phyloP scores from a whole-genome alignment of 1,140 invertebrate species.

The Hycleus phaleratus region DNA sequence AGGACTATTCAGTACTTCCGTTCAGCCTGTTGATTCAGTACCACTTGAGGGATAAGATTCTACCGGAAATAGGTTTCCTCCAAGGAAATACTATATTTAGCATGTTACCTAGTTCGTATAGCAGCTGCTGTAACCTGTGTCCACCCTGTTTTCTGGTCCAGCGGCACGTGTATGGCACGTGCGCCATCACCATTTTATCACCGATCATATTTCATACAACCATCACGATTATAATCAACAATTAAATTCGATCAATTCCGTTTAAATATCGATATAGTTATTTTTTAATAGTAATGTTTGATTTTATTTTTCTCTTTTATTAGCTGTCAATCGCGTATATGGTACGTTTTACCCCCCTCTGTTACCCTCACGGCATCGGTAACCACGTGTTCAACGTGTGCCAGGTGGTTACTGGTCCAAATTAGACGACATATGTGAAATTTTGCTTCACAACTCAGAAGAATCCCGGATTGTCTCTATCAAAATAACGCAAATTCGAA shows the following conservation, averaged over 20 bases:
- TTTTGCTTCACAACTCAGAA: constrained; percentile 24
- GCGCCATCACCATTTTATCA: constrained; percentile 8
- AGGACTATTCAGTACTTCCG: constrained; percentile 25
- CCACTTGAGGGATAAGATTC: constrained; percentile 33
- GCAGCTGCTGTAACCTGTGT: constrained; percentile 34
- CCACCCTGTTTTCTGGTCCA: constrained; percentile 19
- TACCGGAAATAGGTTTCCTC: constrained; percentile 34
- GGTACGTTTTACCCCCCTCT: constrained; percentile 2
- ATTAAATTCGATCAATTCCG: background rate
- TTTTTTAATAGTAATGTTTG: background rate
- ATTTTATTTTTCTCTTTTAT: background rate
- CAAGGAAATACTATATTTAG: constrained; percentile 33
- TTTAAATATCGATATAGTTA: background rate
- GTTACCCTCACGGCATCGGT: constrained; percentile 15
- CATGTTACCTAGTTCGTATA: constrained; percentile 29
- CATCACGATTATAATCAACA: background rate
- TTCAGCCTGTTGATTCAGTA: constrained; percentile 35
- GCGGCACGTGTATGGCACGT: constrained; percentile 27
- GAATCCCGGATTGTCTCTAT: constrained; percentile 9
- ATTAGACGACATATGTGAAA: constrained; percentile 27
- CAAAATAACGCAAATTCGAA: no score
- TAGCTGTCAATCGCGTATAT: constrained; percentile 17
- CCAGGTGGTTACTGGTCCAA: constrained; percentile 28
- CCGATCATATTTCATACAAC: constrained; percentile 1
- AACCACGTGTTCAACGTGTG: constrained; percentile 26